Base-by-base conservation (phyloP, 2,888 invertebrate genomes). In the Gymnocheta viridis region DNA sequence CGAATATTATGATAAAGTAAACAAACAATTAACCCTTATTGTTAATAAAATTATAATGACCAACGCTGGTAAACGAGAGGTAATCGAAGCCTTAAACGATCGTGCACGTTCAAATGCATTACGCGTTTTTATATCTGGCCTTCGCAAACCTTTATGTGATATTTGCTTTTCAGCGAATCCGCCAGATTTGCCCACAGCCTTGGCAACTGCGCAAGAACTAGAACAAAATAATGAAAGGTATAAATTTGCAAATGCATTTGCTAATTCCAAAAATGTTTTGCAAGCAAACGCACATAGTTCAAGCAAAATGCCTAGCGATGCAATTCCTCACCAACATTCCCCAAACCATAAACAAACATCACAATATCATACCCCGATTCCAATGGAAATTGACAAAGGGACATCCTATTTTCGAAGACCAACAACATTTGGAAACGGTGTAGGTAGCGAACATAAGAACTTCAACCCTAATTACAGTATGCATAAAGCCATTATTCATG, bases 171-270 rank as follows among this genome's bases (percentile, higher is more conserved):
- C 62, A 2, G 2, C 41, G n/a, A 38, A 38, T 19, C 44, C 62
- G 24, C 27, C 41, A 27, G 62, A 27, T 17, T 29, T 64, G 5
- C 62, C 27, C 5, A 22, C 27, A 5, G 44, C 41, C 0, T 12
- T 64, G 2, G 76, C 86, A 35, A 22, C 73, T 12, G 80, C 82
- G 24, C 82, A 85, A 47, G 82, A 85, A 49, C 49, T 82, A 10
- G 82, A 82, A 41, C 54, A 41, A 29, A 62, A 85, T 79, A 76
- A 10, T 64, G n/a, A n/a, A n/a, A n/a, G n/a, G n/a, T n/a, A 74
- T 17, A 69, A 62, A 44, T 78, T 82, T 72, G 56, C 70, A 12
- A n/a, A n/a, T n/a, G n/a, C n/a, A n/a, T n/a, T n/a, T n/a, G n/a
- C n/a, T n/a, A n/a, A n/a, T n/a, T n/a, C n/a, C n/a, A n/a, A n/a